These are phyloP conservation scores for Dryobota labecula DNA, from an alignment of 2,888 invertebrate genomes.

Conservation along the genomic window DNA sequence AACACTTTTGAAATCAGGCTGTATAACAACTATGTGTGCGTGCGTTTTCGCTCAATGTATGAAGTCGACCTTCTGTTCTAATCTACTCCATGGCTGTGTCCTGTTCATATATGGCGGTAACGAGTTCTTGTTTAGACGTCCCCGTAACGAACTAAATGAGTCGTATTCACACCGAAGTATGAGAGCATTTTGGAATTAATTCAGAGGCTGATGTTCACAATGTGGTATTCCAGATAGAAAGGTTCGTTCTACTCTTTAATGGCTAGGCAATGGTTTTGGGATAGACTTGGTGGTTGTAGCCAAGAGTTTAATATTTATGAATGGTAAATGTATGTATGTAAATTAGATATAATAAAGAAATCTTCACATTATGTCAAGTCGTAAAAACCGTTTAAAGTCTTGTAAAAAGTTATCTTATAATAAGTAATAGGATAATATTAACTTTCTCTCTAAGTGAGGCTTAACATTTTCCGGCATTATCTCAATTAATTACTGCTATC, in stretches of 20 bases:
- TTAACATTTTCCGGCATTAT: not conserved
- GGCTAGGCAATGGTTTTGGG: not conserved
- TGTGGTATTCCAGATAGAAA: not conserved
- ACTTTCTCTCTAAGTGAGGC: not conserved
- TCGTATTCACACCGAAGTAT: slow-evolving; percentile 36
- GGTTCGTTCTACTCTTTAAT: slow-evolving; percentile 21
- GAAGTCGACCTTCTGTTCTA: not conserved
- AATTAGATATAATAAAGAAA: too few species aligned
- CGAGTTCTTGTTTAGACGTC: slow-evolving; percentile 38
- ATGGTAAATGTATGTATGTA: too few species aligned
- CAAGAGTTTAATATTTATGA: not conserved
- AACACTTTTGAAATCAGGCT: not conserved
- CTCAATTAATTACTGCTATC: not conserved
- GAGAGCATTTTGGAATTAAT: slow-evolving; percentile 22
- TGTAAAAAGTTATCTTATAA: not conserved
- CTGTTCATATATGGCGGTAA: slow-evolving; percentile 42
- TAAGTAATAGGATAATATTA: not conserved
- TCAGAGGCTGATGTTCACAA: slow-evolving; percentile 6
- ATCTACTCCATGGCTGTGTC: slow-evolving; percentile 37
- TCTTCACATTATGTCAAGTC: too few species aligned
- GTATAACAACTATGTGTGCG: not conserved
- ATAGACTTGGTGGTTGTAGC: not conserved
- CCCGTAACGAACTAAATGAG: slow-evolving; percentile 34
- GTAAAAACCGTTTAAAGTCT: too few species aligned
- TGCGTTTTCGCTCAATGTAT: not conserved